A percentile compares a stretch with the other conserved stretches of the same genome.
phyloP scores from a whole-genome alignment of 2,113 vertebrate species.

The Australoheros scitulus region DNA sequence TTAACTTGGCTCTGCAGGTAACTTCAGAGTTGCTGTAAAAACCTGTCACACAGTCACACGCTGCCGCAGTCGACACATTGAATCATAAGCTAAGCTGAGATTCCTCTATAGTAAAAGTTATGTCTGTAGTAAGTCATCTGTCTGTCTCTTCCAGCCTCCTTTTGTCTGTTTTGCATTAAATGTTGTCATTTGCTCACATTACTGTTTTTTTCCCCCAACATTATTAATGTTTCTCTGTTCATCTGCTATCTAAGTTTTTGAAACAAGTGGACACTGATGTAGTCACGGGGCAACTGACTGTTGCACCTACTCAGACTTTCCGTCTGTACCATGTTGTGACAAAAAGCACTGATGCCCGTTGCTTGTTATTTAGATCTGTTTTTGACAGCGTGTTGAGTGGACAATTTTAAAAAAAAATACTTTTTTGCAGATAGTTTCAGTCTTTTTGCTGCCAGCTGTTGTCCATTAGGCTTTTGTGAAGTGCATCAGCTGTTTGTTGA shows the following conservation, averaged over 20 bases:
- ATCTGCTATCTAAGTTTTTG: not conserved
- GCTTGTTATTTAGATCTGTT: not conserved
- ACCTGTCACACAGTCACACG: not conserved
- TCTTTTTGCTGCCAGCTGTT: not conserved
- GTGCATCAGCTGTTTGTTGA: not conserved
- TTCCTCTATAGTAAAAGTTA: not conserved
- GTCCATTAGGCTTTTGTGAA: not conserved
- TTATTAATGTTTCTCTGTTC: not conserved
- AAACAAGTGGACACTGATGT: slow-evolving; percentile 38
- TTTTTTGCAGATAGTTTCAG: not conserved
- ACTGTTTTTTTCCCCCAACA: not conserved
- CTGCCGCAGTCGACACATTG: not conserved
- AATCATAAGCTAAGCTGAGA: not conserved
- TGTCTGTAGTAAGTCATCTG: not conserved
- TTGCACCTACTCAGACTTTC: not conserved
- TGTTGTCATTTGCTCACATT: not conserved
- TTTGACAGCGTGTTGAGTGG: not conserved
- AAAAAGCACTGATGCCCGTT: not conserved
- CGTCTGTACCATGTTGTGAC: not conserved
- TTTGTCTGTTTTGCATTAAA: not conserved
- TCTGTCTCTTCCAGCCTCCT: not conserved
- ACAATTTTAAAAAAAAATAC: not conserved
- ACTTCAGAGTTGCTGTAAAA: not conserved
- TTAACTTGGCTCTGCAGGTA: not conserved
- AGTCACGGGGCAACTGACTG: slow-evolving; percentile 25